Percentiles rank a stretch among this genome's conserved stretches.
Evolutionary conservation across 2,888 invertebrate species (phyloP).

Genomic region (Hermodice carunculata): DNA sequence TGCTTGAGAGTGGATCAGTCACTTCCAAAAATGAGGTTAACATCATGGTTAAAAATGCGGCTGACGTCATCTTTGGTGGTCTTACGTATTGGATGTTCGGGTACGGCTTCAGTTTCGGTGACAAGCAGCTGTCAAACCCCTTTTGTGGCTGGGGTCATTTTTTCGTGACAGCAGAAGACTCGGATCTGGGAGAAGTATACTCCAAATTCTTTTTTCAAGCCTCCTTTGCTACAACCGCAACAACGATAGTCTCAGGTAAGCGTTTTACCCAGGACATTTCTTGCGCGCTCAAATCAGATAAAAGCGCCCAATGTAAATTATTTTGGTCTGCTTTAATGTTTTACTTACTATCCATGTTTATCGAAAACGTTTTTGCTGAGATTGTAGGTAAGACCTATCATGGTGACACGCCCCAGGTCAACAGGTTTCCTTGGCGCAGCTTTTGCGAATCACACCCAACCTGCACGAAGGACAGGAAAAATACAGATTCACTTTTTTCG

Average conservation of each 20-base stretch:
- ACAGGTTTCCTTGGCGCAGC: too few species aligned
- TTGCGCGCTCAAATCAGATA: too few species aligned
- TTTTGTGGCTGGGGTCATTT: conserved; percentile 89
- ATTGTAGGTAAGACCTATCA: too few species aligned
- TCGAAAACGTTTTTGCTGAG: too few species aligned
- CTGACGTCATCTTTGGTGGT: conserved; percentile 59
- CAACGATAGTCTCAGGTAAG: conserved; percentile 59
- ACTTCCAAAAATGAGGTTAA: conserved; percentile 58
- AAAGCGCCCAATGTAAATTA: too few species aligned
- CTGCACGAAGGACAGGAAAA: too few species aligned
- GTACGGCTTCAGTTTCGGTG: conserved; percentile 57
- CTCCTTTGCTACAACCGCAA: conserved; percentile 60
- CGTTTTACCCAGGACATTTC: too few species aligned
- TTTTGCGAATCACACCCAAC: too few species aligned
- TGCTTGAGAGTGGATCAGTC: conserved; percentile 56
- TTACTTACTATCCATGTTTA: too few species aligned
- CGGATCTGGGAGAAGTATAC: conserved; percentile 85
- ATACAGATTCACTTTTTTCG: too few species aligned
- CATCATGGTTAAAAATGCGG: conserved; percentile 62
- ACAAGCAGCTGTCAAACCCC: conserved; percentile 74
- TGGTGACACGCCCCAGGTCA: too few species aligned
- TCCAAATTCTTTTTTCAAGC: conserved; percentile 89
- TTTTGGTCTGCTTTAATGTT: too few species aligned
- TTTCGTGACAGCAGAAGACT: conserved; percentile 77
- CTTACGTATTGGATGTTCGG: conserved; percentile 57